Base-by-base conservation (phyloP, 2,797 vertebrate genomes). In the Enteromius thamalakanensis region DNA sequence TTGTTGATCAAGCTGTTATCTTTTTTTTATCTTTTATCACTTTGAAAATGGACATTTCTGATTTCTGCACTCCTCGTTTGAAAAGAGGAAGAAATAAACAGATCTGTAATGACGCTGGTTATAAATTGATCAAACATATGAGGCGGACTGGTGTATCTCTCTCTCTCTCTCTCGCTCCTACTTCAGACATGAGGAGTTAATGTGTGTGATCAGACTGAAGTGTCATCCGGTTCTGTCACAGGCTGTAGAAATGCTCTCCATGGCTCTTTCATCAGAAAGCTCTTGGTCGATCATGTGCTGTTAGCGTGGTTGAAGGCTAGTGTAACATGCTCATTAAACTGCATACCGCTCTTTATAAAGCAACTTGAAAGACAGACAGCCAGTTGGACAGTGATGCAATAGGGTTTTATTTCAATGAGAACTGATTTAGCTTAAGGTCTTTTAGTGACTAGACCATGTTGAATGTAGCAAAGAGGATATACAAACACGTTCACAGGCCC, bases 191-290 rank as follows among this genome's bases (percentile, higher is more conserved):
- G 78, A 71, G 55, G 55, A 77, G 47, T 45, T 76, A 42, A 81
- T 65, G 55, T 81, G 70, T 81, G 79, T 77, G 65, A 85, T 81
- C 81, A 90, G 89, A 90, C 87, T 89, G 87, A 89, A 92, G 91
- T 93, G 91, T 91, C 90, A 92, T 93, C 89, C 90, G 88, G 86
- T 90, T 90, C 93, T 93, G 92, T 93, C 93, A 93, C 87, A 87
- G 84, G 89, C 79, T 89, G 89, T 91, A 92, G 90, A 93, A 92
- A 90, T 89, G 90, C 90, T 91, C 89, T 91, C 90, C 91, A 88
- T 88, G 83, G 90, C 87, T 87, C 89, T 92, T 93, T 92, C 86
- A 92, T 92, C 91, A 92, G 89, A 87, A 88, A 86, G 81, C 90
- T 91, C 87, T 92, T 89, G 80, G 60, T 55, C 89, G 76, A 81